Percentiles rank a stretch among this genome's conserved stretches.
Evolutionary conservation across 2,888 invertebrate species (phyloP).

Genomic region (Ennomos fuscantarius): DNA sequence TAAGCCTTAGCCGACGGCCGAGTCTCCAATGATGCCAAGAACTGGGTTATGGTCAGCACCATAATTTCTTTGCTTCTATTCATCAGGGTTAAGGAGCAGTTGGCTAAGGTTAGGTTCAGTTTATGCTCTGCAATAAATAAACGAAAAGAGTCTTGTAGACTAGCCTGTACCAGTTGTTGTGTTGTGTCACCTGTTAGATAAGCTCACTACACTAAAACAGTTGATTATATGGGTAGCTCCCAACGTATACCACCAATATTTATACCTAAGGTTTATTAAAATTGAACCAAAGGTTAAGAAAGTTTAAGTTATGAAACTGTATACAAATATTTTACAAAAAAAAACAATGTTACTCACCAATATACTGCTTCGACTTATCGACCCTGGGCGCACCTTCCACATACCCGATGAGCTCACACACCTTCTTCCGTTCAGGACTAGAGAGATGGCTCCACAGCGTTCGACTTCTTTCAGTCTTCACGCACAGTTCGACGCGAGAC

Average conservation of each 20-base stretch:
- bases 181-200: no score
- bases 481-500: conserved; percentile 73
- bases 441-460: conserved; percentile 87
- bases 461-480: conserved; percentile 81
- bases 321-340: no score
- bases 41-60: conserved; percentile 89
- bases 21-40: conserved; percentile 88
- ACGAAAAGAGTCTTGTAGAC: not conserved
- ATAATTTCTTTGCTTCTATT: conserved; percentile 89
- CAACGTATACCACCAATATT: no score
- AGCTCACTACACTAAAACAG: no score
- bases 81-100: conserved; percentile 88
- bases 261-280: no score
- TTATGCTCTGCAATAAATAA: conserved; percentile 87
- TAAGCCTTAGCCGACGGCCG: conserved; percentile 88
- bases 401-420: conserved; percentile 87
- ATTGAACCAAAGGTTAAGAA: no score
- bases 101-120: conserved; percentile 90
- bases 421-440: conserved; percentile 86
- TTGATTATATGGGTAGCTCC: no score
- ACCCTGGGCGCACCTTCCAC: conserved; percentile 81
- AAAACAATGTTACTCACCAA: conserved; percentile 69
- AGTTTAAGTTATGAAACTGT: no score
- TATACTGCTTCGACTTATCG: conserved; percentile 83
- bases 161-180: no score